phyloP scores from a whole-genome alignment of 2,888 invertebrate genomes.

The Chrysomela aeneicollis region DNA sequence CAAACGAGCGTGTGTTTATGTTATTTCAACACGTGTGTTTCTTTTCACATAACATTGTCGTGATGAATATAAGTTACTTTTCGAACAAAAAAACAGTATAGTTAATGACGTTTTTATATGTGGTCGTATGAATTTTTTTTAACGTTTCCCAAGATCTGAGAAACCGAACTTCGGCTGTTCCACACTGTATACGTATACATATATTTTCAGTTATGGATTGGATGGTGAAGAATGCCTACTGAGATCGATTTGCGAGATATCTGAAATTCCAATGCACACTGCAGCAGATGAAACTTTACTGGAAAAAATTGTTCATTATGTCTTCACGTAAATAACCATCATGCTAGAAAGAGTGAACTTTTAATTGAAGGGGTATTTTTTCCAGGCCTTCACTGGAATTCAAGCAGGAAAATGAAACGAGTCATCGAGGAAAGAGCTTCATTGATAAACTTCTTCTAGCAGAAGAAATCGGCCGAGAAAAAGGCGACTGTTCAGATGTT shows the following conservation, averaged over 20 bases:
- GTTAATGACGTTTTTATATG: no score
- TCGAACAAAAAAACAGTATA: no score
- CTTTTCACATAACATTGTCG: no score
- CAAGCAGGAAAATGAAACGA: conserved; percentile 13
- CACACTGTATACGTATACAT: background rate
- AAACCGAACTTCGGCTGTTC: no score
- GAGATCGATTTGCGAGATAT: conserved; percentile 54
- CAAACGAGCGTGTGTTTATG: no score
- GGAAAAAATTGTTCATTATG: conserved; percentile 58
- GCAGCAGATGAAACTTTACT: conserved; percentile 57
- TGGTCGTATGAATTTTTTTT: no score
- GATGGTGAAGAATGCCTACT: conserved; percentile 53
- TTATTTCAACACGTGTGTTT: no score
- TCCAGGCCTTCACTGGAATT: conserved; percentile 52
- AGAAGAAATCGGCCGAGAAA: conserved; percentile 42
- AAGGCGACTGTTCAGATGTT: conserved; percentile 43
- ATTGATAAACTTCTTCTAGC: conserved; percentile 43
- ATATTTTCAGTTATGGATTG: conserved; percentile 50
- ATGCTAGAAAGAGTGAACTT: no score
- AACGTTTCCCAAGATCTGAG: no score
- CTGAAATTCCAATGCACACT: conserved; percentile 54
- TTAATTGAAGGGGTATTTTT: no score
- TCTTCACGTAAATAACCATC: conserved; percentile 53
- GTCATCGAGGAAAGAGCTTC: conserved; percentile 31
- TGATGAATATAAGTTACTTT: no score